Evolutionary conservation across 2,888 invertebrate genomes (phyloP), one percentile per base, ranked within the genome.

Genomic region (Drepana falcataria): DNA sequence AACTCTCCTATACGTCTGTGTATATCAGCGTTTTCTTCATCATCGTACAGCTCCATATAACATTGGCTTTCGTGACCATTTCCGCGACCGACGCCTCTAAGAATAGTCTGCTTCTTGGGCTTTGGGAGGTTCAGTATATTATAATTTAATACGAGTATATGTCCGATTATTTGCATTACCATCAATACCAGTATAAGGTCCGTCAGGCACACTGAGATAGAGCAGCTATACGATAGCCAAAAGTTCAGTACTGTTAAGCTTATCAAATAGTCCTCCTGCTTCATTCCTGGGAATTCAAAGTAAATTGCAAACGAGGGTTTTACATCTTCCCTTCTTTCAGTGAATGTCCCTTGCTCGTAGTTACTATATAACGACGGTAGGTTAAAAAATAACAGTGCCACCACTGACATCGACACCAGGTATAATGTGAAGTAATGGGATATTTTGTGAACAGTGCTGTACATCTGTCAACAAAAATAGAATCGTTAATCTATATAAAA

Each of bases 111-210:
- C 2, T 40, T 37, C 35, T 40, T 49, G 33, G 49, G 49, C 40
- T 53, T 34, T 55, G 57, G 52, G 4, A 59, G 37, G 47, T 48
- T 53, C 40, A 56, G 48, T n/a, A 64, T n/a, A 35, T 57, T 57
- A 6, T 52, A 9, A 40, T 49, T 56, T 41, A 66, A 47, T 37
- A 58, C 55, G 2, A 54, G 37, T 7, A 66, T 60, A 47, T 64
- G 66, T 2, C 60, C 66, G 21, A 64, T 58, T 6, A 66, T 54
- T 57, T 66, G 63, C 37, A 66, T 57, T 9, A 62, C 54, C 47
- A 64, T 51, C 4, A 66, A 33, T 5, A 52, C 53, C 4, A 64
- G 7, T 35, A 59, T 53, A 33, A 63, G 53, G 48, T 64, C 66
- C 9, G 55, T 54, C 5, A 58, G 37, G 47, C 55, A 59, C 9